Evolutionary conservation across 2,888 invertebrate species (phyloP), one percentile per base, ranked within the genome.

Genomic region (Cantharis nigra): DNA sequence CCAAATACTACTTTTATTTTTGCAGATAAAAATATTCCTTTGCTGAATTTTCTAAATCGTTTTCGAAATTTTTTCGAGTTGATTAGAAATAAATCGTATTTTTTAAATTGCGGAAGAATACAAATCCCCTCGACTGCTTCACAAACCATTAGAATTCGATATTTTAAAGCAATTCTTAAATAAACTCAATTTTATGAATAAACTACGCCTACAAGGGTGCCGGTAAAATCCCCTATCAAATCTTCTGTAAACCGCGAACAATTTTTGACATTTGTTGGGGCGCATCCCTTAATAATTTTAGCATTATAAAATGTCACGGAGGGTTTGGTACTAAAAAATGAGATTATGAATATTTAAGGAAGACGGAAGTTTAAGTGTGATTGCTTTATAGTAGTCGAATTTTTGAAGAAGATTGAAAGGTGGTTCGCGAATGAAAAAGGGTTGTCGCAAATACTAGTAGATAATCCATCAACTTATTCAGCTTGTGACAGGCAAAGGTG

Each of bases 181-280:
- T 78, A 78, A 76, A 78, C 78, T 78, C 72, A 49, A 78, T 76
- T 74, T 75, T 65, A 75, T 73, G 73, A 75, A 28, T 74, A 63
- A 72, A 75, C 78, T 64, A 69, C 71, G 63, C 30, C 73, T 26
- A 62, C 14, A 63, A 63, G 63, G 69, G 75, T 70, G 28, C 20
- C 16, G 63, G 62, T 23, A 70, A 78, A 78, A 76, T 78, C 87
- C 87, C 87, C 87, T 85, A 85, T 87, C 87, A 87, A 87, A 87
- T 85, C 85, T 83, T 83, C 84, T 84, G 86, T 87, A 88, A 88
- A 87, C 87, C 87, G 87, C 87, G 87, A 86, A 87, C 86, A 85
- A 87, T 87, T 87, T 87, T 85, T 87, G 88, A 88, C 88, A 83
- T 86, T 85, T 82, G 81, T 78, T 80, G 83, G 84, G 86, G 86